A percentile compares a stretch with the other conserved stretches of the same genome.
These are phyloP conservation scores for Philypnodon macrostomus DNA, from an alignment of 2,797 vertebrate genomes.

Conservation along the genomic window DNA sequence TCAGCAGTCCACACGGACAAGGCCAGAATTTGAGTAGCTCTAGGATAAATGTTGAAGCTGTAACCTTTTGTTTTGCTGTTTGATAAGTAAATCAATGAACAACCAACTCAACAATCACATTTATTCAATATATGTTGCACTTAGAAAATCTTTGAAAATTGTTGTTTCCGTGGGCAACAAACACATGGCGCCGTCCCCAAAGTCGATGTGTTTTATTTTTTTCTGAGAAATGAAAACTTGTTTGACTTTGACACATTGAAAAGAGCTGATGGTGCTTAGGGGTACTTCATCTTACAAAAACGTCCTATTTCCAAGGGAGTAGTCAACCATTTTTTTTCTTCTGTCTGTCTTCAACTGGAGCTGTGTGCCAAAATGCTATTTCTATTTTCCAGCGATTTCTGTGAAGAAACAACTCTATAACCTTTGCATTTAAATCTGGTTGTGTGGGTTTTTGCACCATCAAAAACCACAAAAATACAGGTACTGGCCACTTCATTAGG, in stretches of 20 bases:
- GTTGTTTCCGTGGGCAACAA: constrained; percentile 21
- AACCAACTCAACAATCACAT: too few relatives aligned
- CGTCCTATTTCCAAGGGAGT: constrained; percentile 26
- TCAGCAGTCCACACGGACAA: neutral
- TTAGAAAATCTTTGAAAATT: constrained; percentile 9
- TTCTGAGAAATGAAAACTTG: constrained; percentile 22
- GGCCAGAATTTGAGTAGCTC: neutral
- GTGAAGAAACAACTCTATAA: constrained; percentile 37
- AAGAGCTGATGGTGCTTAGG: constrained; percentile 39
- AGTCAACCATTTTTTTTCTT: constrained; percentile 31
- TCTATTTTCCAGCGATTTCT: constrained; percentile 31
- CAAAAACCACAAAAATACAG: too few relatives aligned
- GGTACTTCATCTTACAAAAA: constrained; percentile 37
- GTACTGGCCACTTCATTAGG: too few relatives aligned
- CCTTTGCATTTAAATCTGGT: constrained; percentile 38
- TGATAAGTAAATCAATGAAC: too few relatives aligned
- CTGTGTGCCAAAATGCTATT: constrained; percentile 40
- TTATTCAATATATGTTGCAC: neutral
- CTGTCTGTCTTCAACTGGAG: constrained; percentile 25
- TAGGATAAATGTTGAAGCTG: neutral
- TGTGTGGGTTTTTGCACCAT: constrained; percentile 51
- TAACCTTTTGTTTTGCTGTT: too few relatives aligned
- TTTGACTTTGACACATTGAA: constrained; percentile 24
- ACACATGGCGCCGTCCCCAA: constrained; percentile 12
- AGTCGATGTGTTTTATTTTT: too few relatives aligned